These are phyloP conservation scores for Percina caprodes DNA, from an alignment of 2,113 vertebrate genomes.

Conservation along the genomic window DNA sequence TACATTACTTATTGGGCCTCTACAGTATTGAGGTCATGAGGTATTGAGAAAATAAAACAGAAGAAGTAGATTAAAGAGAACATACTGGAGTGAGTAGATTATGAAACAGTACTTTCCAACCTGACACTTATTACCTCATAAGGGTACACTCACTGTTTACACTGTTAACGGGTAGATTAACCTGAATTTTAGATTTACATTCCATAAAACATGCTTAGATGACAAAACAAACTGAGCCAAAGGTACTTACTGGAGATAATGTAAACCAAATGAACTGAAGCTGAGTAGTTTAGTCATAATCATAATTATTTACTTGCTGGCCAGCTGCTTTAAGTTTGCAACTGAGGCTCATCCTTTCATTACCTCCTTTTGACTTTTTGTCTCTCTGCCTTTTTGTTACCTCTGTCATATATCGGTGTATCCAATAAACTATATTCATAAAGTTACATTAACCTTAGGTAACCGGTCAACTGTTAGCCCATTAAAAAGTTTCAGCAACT, in stretches of 20 bases:
- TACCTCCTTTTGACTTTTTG: neutral
- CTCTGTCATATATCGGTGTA: neutral
- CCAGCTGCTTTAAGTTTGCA: neutral
- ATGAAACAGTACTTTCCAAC: neutral
- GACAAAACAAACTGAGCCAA: neutral
- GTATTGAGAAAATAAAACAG: neutral
- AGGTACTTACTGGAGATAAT: neutral
- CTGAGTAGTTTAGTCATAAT: neutral
- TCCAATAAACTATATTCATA: neutral
- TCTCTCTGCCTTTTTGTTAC: neutral
- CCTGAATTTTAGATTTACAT: neutral
- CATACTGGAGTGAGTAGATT: slow-evolving; percentile 3
- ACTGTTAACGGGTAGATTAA: neutral
- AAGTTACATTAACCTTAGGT: neutral
- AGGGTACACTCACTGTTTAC: neutral
- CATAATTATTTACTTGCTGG: neutral
- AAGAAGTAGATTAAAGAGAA: neutral
- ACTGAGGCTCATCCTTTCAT: neutral
- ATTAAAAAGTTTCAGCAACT: neutral
- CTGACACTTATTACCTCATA: neutral
- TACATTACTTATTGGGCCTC: slow-evolving; percentile 50
- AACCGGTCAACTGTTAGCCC: neutral
- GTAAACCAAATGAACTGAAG: neutral
- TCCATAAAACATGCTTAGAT: neutral
- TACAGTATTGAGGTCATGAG: slow-evolving; percentile 45